Evolutionary conservation across 2,888 invertebrate species (phyloP), one percentile per base, ranked within the genome.

Genomic region (Invenusta paracnida): DNA sequence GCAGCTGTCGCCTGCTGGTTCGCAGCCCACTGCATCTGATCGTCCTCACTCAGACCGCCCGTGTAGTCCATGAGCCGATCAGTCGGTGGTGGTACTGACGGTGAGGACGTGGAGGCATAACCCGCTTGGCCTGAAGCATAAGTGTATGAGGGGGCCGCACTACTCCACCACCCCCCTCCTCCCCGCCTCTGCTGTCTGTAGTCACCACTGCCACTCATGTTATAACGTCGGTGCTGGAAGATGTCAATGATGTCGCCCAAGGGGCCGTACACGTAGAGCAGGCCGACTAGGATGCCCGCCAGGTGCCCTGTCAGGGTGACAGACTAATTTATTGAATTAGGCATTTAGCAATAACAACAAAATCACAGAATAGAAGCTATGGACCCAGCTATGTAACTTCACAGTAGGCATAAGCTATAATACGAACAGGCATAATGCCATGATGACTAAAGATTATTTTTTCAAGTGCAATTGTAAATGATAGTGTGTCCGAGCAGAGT

Each of bases 201-300:
- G n/a, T n/a, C n/a, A n/a, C n/a, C 5, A 17, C 5, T 48, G 48
- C 5, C 5, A 48, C 5, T 17, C 5, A 11, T 48, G 48, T 48
- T 5, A 17, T 11, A 17, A 48, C 48, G 48, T 48, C 48, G 48
- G 48, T 48, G 5, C 27, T 73, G n/a, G 82, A 90, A 87, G 31
- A 86, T 85, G 83, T 91, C 89, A 90, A 92, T 90, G 0, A 91
- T 30, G 0, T 85, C 84, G 86, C 90, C 90, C 0, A 93, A 88
- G 0, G 92, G 92, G n/a, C 92, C 92, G 85, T 93, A 92, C 81
- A 92, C 92, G 88, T 94, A 94, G 28, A 93, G 88, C 67, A 93
- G 90, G 13, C 94, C 94, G 30, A 93, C 93, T 5, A 94, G 88
- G 88, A 94, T 93, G 5, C 94, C 94, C 29, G 94, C 93, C 29